phyloP scores from a whole-genome alignment of 2,113 vertebrate species.

The Antechinus flavipes region DNA sequence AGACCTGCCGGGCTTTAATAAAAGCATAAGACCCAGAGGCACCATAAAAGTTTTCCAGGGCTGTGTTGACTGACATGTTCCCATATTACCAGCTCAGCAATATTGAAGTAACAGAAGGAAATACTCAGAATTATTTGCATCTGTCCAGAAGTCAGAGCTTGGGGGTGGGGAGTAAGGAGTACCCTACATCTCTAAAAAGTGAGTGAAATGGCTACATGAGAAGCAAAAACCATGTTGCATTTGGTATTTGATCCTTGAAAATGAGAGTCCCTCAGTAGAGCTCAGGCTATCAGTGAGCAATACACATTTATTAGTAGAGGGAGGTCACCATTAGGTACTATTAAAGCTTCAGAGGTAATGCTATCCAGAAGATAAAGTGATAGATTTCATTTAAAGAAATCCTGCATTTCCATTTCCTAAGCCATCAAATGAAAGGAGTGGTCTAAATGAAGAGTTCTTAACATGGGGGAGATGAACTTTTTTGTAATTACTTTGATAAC shows the following conservation, averaged over 20 bases:
- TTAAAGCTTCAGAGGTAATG: too few species aligned
- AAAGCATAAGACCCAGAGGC: conserved; percentile 70
- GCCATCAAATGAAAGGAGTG: neutral
- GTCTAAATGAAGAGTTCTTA: neutral
- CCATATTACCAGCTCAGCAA: conserved; percentile 53
- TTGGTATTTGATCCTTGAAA: neutral
- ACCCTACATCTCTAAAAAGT: too few species aligned
- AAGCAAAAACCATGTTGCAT: neutral
- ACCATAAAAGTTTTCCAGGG: conserved; percentile 60
- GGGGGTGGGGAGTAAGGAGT: too few species aligned
- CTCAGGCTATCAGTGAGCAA: too few species aligned
- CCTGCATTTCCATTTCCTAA: neutral
- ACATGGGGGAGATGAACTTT: neutral
- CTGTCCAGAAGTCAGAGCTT: neutral
- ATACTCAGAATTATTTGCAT: neutral
- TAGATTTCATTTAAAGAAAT: neutral
- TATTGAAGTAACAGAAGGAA: conserved; percentile 10
- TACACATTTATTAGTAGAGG: too few species aligned
- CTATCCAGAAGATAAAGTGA: too few species aligned
- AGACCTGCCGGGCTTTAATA: conserved; percentile 62
- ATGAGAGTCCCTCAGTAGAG: too few species aligned
- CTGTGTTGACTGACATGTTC: conserved; percentile 40
- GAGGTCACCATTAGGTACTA: too few species aligned
- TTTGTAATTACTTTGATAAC: neutral
- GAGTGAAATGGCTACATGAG: neutral